Conservation (phyloP, 2,888 invertebrate species). For the Adelognathus sp. region DNA sequence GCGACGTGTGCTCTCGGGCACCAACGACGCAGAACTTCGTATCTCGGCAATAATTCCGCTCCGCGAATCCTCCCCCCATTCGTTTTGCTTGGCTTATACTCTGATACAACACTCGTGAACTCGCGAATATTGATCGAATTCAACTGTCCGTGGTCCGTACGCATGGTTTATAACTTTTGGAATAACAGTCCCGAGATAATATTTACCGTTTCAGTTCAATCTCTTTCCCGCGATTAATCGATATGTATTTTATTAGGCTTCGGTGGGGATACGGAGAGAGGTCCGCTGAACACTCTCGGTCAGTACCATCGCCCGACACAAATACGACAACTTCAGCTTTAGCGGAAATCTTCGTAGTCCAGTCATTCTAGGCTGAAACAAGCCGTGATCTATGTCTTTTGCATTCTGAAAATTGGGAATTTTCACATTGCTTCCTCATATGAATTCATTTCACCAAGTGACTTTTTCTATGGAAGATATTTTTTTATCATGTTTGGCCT, state of each 20-base stretch:
- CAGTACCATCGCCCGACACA: too few species aligned
- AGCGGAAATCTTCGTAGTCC: too few species aligned
- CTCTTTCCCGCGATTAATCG: neutral
- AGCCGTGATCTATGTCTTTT: neutral
- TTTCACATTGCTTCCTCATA: neutral
- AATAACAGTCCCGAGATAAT: slow-evolving; percentile 6
- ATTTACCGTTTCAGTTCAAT: neutral
- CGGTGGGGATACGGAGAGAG: too few species aligned
- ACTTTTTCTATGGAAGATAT: too few species aligned
- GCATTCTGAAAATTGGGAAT: neutral
- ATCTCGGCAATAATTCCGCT: neutral
- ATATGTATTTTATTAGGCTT: neutral
- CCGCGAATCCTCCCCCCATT: neutral
- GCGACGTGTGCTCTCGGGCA: slow-evolving; percentile 9
- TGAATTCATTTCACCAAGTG: too few species aligned
- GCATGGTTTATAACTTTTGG: slow-evolving; percentile 1
- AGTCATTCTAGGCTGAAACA: too few species aligned
- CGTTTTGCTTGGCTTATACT: neutral
- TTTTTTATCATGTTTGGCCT: too few species aligned
- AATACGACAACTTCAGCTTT: too few species aligned
- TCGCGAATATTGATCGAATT: slow-evolving; percentile 14
- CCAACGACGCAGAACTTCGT: slow-evolving; percentile 8
- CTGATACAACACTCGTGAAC: neutral
- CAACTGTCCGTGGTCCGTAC: neutral
- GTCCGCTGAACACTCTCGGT: neutral